Conservation (phyloP, 2,113 vertebrate genomes). For the Natator depressus region DNA sequence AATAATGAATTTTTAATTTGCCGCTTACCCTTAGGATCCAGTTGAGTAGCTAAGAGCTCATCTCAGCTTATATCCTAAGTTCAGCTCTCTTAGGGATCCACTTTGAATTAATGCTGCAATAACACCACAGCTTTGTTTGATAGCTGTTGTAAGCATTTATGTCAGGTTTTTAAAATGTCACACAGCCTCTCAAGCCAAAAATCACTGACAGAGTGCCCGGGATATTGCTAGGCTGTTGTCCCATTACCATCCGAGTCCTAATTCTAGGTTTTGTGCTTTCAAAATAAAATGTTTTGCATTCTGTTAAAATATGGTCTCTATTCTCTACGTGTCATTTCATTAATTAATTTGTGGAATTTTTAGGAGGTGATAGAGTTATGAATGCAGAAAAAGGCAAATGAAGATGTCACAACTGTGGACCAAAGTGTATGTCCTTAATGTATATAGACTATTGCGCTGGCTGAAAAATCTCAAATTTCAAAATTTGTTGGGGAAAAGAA, state of each 20-base stretch:
- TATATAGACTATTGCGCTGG: background rate
- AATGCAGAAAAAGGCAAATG: background rate
- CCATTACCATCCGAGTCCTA: background rate
- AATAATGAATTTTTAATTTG: constrained; percentile 82
- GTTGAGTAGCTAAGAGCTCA: constrained; percentile 68
- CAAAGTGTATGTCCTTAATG: background rate
- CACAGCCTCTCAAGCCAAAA: constrained; percentile 4
- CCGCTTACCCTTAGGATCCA: constrained; percentile 77
- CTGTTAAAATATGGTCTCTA: background rate
- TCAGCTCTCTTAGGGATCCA: constrained; percentile 70
- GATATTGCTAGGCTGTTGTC: background rate
- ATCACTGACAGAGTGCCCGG: background rate
- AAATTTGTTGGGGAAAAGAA: background rate
- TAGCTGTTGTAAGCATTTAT: constrained; percentile 43
- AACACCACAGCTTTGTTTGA: constrained; percentile 49
- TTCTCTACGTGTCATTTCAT: background rate
- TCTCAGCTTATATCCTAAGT: constrained; percentile 71
- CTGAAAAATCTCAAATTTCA: background rate
- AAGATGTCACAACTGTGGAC: background rate
- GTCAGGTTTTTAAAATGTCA: constrained; percentile 1
- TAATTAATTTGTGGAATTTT: background rate
- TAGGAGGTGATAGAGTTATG: background rate
- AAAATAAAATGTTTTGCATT: background rate
- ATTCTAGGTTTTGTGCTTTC: background rate
- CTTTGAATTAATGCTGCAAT: constrained; percentile 71